Conservation (phyloP, 2,888 invertebrate genomes). For the Beris morrisii region DNA sequence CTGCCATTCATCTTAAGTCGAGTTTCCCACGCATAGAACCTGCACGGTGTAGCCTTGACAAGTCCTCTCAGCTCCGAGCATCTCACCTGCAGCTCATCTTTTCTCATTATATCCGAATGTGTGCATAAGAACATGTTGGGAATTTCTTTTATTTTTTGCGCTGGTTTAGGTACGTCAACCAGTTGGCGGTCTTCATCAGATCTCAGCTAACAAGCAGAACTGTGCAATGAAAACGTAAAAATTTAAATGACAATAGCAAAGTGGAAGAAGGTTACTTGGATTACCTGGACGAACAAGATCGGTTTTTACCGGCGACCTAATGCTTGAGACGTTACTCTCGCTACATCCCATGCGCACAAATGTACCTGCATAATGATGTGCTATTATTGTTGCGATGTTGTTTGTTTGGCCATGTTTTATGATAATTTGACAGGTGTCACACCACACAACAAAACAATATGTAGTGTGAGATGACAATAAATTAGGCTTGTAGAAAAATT, state of each 20-base stretch:
- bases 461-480: no score
- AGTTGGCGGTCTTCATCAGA: no score
- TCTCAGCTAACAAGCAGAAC: not conserved
- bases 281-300: slow-evolving; percentile 1
- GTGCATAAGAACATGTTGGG: not conserved
- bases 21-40: slow-evolving; percentile 9
- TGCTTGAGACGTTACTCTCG: not conserved
- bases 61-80: not conserved
- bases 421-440: slow-evolving; percentile 11
- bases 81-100: not conserved
- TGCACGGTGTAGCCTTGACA: slow-evolving; percentile 1
- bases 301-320: not conserved
- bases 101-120: not conserved
- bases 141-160: not conserved
- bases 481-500: no score
- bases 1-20: slow-evolving; percentile 9
- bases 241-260: slow-evolving; percentile 4
- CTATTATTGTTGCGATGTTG: not conserved
- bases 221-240: not conserved
- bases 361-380: no score
- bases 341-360: not conserved
- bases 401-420: not conserved
- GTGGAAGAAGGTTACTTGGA: not conserved
- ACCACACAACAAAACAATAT: not conserved
- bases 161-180: no score